Evolutionary conservation across 2,888 invertebrate species (phyloP).

Genomic region (Trimorus sp.): DNA sequence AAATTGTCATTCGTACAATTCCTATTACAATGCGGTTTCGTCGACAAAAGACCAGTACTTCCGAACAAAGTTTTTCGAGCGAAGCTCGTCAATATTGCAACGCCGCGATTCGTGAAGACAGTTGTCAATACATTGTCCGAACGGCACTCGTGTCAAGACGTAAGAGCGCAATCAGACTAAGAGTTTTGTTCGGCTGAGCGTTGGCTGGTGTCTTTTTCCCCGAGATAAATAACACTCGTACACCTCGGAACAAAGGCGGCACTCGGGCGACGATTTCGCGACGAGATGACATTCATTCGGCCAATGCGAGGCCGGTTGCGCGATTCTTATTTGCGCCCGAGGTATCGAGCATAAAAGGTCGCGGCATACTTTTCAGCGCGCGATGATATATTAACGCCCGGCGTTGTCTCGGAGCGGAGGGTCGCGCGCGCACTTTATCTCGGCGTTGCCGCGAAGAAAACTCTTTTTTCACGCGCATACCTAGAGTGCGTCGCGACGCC

Average conservation of each 20-base stretch:
- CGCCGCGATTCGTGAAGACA: no score
- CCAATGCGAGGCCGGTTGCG: slow-evolving; percentile 45
- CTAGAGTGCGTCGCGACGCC: slow-evolving; percentile 52
- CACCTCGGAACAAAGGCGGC: slow-evolving; percentile 51
- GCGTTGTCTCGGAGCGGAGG: slow-evolving; percentile 39
- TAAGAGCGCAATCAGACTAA: slow-evolving; percentile 52
- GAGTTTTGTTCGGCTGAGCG: slow-evolving; percentile 46
- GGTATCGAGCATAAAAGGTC: slow-evolving; percentile 52
- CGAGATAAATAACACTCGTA: slow-evolving; percentile 48
- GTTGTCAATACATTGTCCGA: not conserved
- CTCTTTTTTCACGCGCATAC: slow-evolving; percentile 52
- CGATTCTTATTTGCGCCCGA: slow-evolving; percentile 54
- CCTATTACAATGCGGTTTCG: no score
- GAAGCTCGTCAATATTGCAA: no score
- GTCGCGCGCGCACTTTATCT: slow-evolving; percentile 50
- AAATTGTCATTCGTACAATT: no score
- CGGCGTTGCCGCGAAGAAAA: slow-evolving; percentile 47
- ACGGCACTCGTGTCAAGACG: not conserved
- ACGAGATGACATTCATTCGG: slow-evolving; percentile 51
- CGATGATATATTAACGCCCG: slow-evolving; percentile 54
- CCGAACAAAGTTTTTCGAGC: no score
- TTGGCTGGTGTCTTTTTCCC: slow-evolving; percentile 23
- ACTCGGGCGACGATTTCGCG: slow-evolving; percentile 47
- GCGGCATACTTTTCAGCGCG: slow-evolving; percentile 51
- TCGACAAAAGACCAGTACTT: no score